Base-by-base conservation (phyloP, 2,888 invertebrate species). In the Microctonus aethiopoides region DNA sequence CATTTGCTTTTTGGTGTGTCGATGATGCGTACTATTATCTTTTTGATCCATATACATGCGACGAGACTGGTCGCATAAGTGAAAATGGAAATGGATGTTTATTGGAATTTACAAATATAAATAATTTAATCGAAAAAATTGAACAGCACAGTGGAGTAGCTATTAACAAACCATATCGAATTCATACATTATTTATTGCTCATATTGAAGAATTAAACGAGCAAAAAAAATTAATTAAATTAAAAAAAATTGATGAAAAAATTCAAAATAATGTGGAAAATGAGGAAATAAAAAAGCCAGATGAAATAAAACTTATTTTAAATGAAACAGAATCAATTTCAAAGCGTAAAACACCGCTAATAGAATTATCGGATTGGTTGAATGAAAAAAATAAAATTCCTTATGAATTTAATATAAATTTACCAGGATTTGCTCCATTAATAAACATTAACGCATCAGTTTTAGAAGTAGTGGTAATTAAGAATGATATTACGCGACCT, bases 1-100 rank as follows among this genome's bases (percentile, higher is more conserved):
- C 85, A 0, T 85, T 79, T 61, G 84, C 83, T 0, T 81, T 85
- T 63, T 86, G 86, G 86, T n/a, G 2, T n/a, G 70, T 36, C 0
- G 26, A 76, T 0, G 72, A 82, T 5, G 70, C 3, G 29, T 29
- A 69, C 1, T 84, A 75, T 29, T 85, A 84, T 22, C 64, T 85
- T 0, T 86, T 86, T 61, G 84, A 86, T 73, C 78, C 85, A 5
- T 86, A 86, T 52, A 51, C 77, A 5, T 86, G 85, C 41, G 82
- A 86, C 54, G 75, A 80, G 0, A 71, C 70, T 2, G 86, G 85
- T 0, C 67, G 64, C 9, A 73, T 75, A 0, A 72, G 9, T 10
- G 70, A 73, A 0, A 39, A 26, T 10, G 85, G 84, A 0, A 67
- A 36, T 0, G 78, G 77, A 2, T 83, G 83, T 13, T 71, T 86